Conservation (phyloP, 2,113 vertebrate genomes). For the Patagioenas fasciata region DNA sequence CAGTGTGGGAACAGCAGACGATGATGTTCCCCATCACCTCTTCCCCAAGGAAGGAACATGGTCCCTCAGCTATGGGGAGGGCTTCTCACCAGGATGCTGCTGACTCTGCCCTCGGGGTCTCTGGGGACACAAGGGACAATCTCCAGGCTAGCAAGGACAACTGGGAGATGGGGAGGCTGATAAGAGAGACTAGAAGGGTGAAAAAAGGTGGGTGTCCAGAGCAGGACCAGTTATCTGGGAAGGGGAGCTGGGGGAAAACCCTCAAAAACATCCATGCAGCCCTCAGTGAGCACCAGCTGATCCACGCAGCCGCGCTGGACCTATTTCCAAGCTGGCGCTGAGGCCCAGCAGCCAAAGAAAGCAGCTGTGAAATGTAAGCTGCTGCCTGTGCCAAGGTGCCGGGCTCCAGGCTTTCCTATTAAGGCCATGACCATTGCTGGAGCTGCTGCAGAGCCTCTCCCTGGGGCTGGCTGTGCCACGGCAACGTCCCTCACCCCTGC, state of each 20-base stretch:
- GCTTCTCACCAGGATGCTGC: background rate
- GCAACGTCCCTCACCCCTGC: background rate
- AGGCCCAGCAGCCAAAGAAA: conserved; percentile 56
- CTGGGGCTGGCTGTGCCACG: background rate
- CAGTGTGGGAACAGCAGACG: background rate
- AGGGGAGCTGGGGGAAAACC: background rate
- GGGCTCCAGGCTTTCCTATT: conserved; percentile 69
- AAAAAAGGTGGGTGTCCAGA: background rate
- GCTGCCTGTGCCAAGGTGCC: conserved; percentile 52
- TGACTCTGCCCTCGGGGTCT: background rate
- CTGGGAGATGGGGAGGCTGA: background rate
- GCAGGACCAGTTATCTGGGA: background rate
- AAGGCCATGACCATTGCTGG: conserved; percentile 58
- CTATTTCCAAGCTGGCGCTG: conserved; percentile 36
- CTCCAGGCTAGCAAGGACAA: background rate
- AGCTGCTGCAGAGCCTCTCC: conserved; percentile 13
- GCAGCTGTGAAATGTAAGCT: conserved; percentile 67
- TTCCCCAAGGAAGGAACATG: background rate
- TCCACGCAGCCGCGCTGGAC: background rate
- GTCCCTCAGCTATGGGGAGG: background rate
- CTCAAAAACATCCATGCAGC: background rate
- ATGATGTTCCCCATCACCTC: accelerated
- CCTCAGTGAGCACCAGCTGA: accelerated
- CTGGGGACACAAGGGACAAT: background rate
- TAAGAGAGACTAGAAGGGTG: background rate